Conservation (phyloP, 2,113 vertebrate species). For the Notarius lentiginosus region DNA sequence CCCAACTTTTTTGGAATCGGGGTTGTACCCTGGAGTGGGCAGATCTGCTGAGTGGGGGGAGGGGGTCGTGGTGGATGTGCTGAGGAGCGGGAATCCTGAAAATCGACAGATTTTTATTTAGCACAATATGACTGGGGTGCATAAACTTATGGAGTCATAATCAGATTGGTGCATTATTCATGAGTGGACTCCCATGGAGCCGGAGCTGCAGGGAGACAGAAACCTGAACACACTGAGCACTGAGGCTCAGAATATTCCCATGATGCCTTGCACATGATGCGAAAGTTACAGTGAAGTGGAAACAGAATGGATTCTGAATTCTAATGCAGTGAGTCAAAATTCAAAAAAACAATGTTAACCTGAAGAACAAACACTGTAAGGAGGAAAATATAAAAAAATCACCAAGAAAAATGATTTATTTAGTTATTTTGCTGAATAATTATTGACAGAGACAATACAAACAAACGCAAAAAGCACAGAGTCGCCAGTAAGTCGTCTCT, state of each 20-base stretch:
- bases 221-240: conserved; percentile 6
- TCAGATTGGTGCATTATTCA: background rate
- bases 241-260: conserved; percentile 6
- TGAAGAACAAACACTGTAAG: background rate
- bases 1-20: no score
- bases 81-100: background rate
- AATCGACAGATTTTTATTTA: background rate
- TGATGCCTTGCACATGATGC: background rate
- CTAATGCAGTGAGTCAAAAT: background rate
- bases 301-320: background rate
- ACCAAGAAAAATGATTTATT: background rate
- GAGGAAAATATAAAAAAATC: background rate
- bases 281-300: conserved; percentile 5
- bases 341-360: background rate
- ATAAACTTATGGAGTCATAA: background rate
- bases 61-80: background rate
- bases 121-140: background rate
- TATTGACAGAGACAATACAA: background rate
- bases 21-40: background rate
- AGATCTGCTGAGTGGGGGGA: background rate
- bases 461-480: background rate
- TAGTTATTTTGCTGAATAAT: background rate
- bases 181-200: background rate
- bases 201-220: background rate
- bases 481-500: background rate